Percentiles rank a stretch among this genome's conserved stretches.
Evolutionary conservation across 2,113 vertebrate genomes (phyloP).

Genomic region (Motacilla alba): DNA sequence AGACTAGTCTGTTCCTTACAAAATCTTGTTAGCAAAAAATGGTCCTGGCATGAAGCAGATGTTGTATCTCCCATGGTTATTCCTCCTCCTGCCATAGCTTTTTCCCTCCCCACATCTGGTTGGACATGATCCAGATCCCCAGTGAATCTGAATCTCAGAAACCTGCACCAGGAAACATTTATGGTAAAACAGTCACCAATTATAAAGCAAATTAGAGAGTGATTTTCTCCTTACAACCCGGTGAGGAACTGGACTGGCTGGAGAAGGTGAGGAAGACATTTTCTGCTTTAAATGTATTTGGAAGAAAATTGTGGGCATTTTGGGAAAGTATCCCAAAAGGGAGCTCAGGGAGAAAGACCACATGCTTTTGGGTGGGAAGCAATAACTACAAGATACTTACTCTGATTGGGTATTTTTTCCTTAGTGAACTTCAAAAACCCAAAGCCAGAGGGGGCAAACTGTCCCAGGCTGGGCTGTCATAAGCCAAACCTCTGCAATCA

Average conservation of each 20-base stretch:
- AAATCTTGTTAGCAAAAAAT: conserved; percentile 22
- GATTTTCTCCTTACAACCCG: neutral
- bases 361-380: neutral
- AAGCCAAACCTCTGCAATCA: neutral
- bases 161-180: neutral
- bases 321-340: neutral
- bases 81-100: rapidly evolving
- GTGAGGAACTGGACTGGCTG: neutral
- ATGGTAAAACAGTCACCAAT: neutral
- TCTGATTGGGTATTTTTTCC: neutral
- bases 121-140: neutral
- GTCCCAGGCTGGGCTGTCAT: neutral
- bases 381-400: neutral
- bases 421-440: neutral
- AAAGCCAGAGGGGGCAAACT: neutral
- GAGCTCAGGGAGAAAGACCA: neutral
- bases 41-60: neutral
- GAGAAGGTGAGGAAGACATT: neutral
- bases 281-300: neutral
- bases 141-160: neutral
- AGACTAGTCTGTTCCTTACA: neutral
- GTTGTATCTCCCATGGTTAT: neutral
- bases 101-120: neutral
- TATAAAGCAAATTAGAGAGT: neutral
- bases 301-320: neutral